Base-by-base conservation (phyloP, 2,113 vertebrate genomes). In the Microtus pennsylvanicus region DNA sequence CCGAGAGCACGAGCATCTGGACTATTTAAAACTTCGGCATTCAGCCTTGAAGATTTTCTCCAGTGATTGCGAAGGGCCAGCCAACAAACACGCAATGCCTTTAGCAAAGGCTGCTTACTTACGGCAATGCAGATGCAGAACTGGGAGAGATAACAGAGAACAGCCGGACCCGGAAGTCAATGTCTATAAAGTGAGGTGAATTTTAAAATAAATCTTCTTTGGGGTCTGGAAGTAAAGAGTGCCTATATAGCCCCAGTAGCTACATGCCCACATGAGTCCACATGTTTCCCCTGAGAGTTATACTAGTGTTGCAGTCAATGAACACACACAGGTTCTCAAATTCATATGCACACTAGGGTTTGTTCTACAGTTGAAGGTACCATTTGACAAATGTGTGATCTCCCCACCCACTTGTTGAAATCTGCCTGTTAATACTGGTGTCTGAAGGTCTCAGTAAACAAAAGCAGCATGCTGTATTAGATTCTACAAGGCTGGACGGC, bases 21-120 rank as follows among this genome's bases (percentile, higher is more conserved):
- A 45, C 55, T 76, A 55, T 86, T 42, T 70, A 76, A 61, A 55
- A 63, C 63, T 35, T 13, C 50, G 78, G 52, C 42, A 78, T 82
- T 92, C 35, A 30, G 12, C 35, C 87, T 67, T 85, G n/a, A 92
- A 93, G 85, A 87, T 82, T 67, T 76, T 86, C 28, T 67, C 26
- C 88, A 50, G 7, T 13, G 88, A 93, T 76, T 85, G 28, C 17
- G 28, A 80, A 21, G 26, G 85, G 45, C 38, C 42, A 26, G 26
- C 52, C 30, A 78, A 65, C 10, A 93, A 92, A 95, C 72, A 69
- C 4, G 47, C 24, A 24, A 13, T 7, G 65, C 87, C 80, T 90
- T 87, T 30, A 70, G 78, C 65, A 69, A 91, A 83, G 19, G 9
- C 1, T 65, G 16, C 35, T 93, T 93, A 50, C 82, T 85, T 45